Percentiles rank a stretch among this genome's conserved stretches.
Conservation (phyloP, 2,797 vertebrate genomes). For the Percopsis omiscomaycus region DNA sequence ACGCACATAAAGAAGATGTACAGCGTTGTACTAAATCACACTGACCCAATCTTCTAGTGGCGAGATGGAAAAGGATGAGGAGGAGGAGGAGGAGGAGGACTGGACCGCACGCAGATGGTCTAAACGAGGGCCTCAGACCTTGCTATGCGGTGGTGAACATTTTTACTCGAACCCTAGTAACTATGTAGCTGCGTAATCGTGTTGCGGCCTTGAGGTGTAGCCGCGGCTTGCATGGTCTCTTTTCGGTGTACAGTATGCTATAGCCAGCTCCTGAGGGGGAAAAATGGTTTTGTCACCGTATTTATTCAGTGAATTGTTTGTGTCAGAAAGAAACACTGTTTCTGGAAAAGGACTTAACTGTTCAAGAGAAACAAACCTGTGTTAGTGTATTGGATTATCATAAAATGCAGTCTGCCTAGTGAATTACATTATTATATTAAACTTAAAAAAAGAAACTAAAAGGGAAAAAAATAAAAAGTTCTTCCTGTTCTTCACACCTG, state of each 20-base stretch:
- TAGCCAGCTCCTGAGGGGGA: background rate
- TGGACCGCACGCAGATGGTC: conserved; percentile 8
- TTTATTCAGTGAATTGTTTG: background rate
- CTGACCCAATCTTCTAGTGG: conserved; percentile 37
- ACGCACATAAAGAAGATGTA: conserved; percentile 58
- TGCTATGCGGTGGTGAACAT: background rate
- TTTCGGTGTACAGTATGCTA: background rate
- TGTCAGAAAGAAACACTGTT: background rate
- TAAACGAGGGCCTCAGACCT: background rate
- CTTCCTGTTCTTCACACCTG: too few relatives aligned
- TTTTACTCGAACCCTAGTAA: conserved; percentile 1
- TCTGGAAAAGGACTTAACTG: too few relatives aligned
- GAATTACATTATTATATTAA: too few relatives aligned
- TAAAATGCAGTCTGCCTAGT: too few relatives aligned
- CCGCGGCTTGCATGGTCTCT: background rate
- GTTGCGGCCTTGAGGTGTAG: background rate
- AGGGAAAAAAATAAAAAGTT: too few relatives aligned
- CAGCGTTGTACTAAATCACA: conserved; percentile 43
- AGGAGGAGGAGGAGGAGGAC: conserved; percentile 18
- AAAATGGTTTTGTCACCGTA: background rate
- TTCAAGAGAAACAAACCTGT: too few relatives aligned
- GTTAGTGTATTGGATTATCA: too few relatives aligned
- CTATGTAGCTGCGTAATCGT: background rate
- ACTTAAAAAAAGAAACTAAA: too few relatives aligned
- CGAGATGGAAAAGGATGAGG: conserved; percentile 24